Percentiles rank a stretch among this genome's conserved stretches.
Evolutionary conservation across 2,888 invertebrate species (phyloP).

Genomic region (Sericinus montela): DNA sequence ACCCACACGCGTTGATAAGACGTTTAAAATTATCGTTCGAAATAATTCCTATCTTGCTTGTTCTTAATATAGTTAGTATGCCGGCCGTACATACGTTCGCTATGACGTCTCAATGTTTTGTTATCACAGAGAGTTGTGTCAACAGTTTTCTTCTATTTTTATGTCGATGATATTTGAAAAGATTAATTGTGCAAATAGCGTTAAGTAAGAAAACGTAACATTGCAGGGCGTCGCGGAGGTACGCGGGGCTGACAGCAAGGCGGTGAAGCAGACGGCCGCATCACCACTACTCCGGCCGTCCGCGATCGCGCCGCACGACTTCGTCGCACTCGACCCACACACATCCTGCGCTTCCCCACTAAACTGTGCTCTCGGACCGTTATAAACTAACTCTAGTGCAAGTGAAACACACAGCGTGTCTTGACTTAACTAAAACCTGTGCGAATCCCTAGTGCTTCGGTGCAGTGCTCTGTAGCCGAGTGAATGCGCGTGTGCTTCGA

Average conservation of each 20-base stretch:
- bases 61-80: slow-evolving; percentile 6
- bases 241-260: slow-evolving; percentile 64
- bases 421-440: slow-evolving; percentile 40
- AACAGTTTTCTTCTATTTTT: slow-evolving; percentile 14
- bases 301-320: slow-evolving; percentile 73
- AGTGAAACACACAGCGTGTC: slow-evolving; percentile 41
- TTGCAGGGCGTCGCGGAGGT: slow-evolving; percentile 71
- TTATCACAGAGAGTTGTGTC: slow-evolving; percentile 14
- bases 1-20: slow-evolving; percentile 13
- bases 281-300: slow-evolving; percentile 60
- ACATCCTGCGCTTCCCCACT: slow-evolving; percentile 53
- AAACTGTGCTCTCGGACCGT: slow-evolving; percentile 39
- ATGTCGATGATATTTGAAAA: slow-evolving; percentile 18
- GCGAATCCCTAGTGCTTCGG: slow-evolving; percentile 66
- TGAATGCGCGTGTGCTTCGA: slow-evolving; percentile 96
- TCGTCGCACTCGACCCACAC: slow-evolving; percentile 48
- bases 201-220: slow-evolving; percentile 22
- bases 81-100: slow-evolving; percentile 5
- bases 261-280: slow-evolving; percentile 49
- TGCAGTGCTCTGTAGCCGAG: slow-evolving; percentile 79
- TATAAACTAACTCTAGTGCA: slow-evolving; percentile 36
- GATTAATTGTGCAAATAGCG: slow-evolving; percentile 18
- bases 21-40: slow-evolving; percentile 9
- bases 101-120: slow-evolving; percentile 15
- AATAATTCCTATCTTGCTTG: slow-evolving; percentile 1